Evolutionary conservation across 2,888 invertebrate species (phyloP).

Genomic region (Teleogryllus oceanicus): DNA sequence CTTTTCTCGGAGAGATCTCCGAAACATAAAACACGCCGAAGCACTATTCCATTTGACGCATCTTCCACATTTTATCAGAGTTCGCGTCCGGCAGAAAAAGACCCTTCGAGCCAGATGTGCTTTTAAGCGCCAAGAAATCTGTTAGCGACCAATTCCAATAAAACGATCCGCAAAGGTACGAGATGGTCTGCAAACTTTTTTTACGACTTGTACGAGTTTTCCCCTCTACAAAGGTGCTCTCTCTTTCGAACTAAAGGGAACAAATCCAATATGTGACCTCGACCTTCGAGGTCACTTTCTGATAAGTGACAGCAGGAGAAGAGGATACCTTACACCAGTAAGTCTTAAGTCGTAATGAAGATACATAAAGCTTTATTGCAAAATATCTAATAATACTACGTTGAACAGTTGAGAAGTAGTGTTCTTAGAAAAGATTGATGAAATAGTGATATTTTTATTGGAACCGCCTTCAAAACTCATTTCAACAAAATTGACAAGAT

Average conservation of each 20-base stretch:
- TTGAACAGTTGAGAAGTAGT: too few species aligned
- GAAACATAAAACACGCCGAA: too few species aligned
- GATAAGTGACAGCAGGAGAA: background rate
- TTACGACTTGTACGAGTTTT: background rate
- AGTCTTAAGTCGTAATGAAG: background rate
- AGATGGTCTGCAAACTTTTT: conserved; percentile 5
- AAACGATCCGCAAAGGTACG: conserved; percentile 12
- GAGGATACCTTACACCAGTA: background rate
- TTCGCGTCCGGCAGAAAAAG: background rate
- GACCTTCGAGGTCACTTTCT: background rate
- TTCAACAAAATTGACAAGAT: too few species aligned
- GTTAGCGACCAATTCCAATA: conserved; percentile 8
- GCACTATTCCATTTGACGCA: background rate
- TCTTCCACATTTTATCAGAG: conserved; percentile 1
- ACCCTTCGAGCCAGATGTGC: background rate
- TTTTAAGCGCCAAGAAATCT: conserved; percentile 7
- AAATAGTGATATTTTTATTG: too few species aligned
- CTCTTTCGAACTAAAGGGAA: background rate
- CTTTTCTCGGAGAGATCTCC: too few species aligned
- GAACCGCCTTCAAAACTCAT: too few species aligned
- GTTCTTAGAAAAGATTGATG: too few species aligned
- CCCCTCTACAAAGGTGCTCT: background rate
- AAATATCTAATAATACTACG: too few species aligned
- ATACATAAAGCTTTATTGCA: background rate
- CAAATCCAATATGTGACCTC: conserved; percentile 1